Base-by-base conservation (phyloP, 2,888 invertebrate genomes). In the Synanthedon andrenaeformis region DNA sequence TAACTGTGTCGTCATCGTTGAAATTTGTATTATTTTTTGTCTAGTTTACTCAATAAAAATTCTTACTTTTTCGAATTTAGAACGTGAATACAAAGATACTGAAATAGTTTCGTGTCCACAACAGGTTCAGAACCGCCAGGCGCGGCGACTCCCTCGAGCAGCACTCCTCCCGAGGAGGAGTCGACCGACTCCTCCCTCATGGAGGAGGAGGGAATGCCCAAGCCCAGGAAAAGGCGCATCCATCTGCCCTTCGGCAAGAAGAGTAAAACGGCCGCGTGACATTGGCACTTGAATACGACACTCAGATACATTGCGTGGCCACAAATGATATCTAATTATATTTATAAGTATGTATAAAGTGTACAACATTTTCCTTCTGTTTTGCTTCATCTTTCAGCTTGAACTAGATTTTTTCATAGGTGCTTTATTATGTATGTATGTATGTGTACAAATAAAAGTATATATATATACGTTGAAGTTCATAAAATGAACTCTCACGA, bases 151-250 rank as follows among this genome's bases (percentile, higher is more conserved):
- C 81, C 78, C 0, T 71, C 81, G 0, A 82, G 80, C 58, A 75
- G 68, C 67, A 77, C 82, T 0, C 82, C 88, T 0, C 76, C 87
- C 1, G 93, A 92, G 60, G 93, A 93, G 58, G 92, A 93, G 56
- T 92, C 92, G 1, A 93, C 92, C 0, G 92, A 92, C 69, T 93
- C 92, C 0, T 92, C 93, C 0, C 82, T 91, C 4, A 83, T 91
- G 66, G 92, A 92, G 55, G 92, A 92, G 66, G 92, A 90, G 54
- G 72, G 75, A 0, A 51, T 75, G 0, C 79, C 85, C 0, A 86
- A 84, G 56, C 90, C 91, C 42, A 86, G 91, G 57, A 89, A 89
- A 59, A 85, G 92, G 50, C 89, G 92, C 66, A 88, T 92, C 53
- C 88, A 92, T 62, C 90, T 92, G 57, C 90, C 90, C 1, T 92